These are phyloP conservation scores for Agrypnia vestita DNA, from an alignment of 1,140 invertebrate genomes.

Conservation along the genomic window DNA sequence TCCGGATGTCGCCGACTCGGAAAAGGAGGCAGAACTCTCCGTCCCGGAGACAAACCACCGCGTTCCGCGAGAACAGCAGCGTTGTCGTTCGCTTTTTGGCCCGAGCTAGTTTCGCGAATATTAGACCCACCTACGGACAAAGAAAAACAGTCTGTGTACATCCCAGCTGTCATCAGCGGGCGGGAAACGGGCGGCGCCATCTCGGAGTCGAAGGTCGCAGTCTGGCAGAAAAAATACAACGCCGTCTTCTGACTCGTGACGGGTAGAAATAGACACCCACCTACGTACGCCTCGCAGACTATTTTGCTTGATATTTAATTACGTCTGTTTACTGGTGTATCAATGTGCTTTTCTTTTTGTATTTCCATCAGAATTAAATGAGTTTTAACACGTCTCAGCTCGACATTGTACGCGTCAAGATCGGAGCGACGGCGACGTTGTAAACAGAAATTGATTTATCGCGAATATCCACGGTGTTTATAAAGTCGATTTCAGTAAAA, in stretches of 20 bases:
- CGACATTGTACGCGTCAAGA: not conserved
- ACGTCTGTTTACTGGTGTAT: not conserved
- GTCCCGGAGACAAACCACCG: slow-evolving; percentile 72
- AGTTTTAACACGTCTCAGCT: not conserved
- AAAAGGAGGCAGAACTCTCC: slow-evolving; percentile 73
- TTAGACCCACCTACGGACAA: slow-evolving; percentile 74
- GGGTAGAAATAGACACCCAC: not conserved
- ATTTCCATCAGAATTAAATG: not conserved
- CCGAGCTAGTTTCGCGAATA: slow-evolving; percentile 73
- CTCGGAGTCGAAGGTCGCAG: slow-evolving; percentile 10
- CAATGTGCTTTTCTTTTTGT: not conserved
- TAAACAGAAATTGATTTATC: slow-evolving; percentile 2
- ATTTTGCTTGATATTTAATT: not conserved
- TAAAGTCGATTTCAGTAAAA: too few species aligned
- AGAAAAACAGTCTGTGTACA: slow-evolving; percentile 36
- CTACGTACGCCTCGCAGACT: not conserved
- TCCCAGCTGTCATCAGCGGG: slow-evolving; percentile 14
- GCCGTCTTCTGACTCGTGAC: not conserved
- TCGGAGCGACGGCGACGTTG: not conserved
- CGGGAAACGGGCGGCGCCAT: slow-evolving; percentile 46
- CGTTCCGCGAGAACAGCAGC: slow-evolving; percentile 71
- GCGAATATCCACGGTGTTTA: too few species aligned
- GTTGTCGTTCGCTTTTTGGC: slow-evolving; percentile 73
- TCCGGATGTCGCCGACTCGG: slow-evolving; percentile 73
- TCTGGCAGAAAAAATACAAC: slow-evolving; percentile 16